Conservation (phyloP, 2,888 invertebrate species). For the Lepidocyrtinus sp. region DNA sequence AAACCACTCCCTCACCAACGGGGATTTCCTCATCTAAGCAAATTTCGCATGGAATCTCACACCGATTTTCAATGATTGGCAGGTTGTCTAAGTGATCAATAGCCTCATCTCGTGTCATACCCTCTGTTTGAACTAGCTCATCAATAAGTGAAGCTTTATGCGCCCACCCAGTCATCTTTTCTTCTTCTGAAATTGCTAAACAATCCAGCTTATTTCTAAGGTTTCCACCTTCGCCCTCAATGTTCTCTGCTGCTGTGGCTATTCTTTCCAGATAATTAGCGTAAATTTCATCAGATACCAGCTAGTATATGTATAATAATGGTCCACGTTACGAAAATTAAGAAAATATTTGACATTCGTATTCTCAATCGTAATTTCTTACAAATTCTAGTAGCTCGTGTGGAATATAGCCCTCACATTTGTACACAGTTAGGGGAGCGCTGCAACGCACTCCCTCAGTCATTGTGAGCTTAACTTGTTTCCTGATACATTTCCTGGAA, state of each 20-base stretch:
- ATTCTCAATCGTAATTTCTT: background rate
- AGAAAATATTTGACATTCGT: background rate
- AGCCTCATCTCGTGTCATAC: background rate
- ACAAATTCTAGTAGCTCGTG: slow-evolving; percentile 5
- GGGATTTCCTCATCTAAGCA: slow-evolving; percentile 8
- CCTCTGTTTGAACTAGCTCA: background rate
- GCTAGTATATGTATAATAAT: too few relatives aligned
- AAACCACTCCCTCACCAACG: slow-evolving; percentile 15
- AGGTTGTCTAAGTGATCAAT: background rate
- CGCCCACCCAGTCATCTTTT: slow-evolving; percentile 21
- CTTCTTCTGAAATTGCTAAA: background rate
- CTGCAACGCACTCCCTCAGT: background rate
- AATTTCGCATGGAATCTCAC: background rate
- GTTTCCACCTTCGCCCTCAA: background rate
- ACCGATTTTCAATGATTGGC: slow-evolving; percentile 8
- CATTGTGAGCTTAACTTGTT: background rate
- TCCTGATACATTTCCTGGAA: background rate
- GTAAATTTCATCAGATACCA: background rate
- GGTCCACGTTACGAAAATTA: too few relatives aligned
- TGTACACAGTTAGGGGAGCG: background rate
- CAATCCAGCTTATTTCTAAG: background rate
- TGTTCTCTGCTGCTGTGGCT: background rate
- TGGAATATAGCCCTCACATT: background rate
- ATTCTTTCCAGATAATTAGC: background rate
- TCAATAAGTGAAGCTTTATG: background rate